Base-by-base conservation (phyloP, 2,113 vertebrate species). In the Eupsittula cactorum region DNA sequence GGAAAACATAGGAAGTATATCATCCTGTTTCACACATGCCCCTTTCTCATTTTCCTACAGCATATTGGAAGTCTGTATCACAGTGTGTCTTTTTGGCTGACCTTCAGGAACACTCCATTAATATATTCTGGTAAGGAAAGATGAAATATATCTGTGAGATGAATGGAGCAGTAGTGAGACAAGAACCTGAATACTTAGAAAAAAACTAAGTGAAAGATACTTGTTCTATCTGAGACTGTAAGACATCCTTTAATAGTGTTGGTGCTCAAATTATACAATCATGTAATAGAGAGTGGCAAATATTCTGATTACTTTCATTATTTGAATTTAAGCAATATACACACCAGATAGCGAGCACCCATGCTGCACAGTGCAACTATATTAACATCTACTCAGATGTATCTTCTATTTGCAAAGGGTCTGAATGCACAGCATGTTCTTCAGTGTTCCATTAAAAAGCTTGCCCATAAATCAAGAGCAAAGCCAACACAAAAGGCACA, bases 121-220 rank as follows among this genome's bases (percentile, higher is more conserved):
- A 63, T 95, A 76, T 92, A 59, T 90, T 91, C 69, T 93, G 76
- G 89, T 96, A 83, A 93, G 62, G 57, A 97, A 97, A 89, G 57
- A 64, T 25, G 13, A 71, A 91, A 73, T 88, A 49, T 68, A 70
- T 83, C 37, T 84, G n/a, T 68, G 71, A 79, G 59, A 90, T 63
- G 84, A 79, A 82, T 52, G 82, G 90, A 92, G 35, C 49, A 77
- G n/a, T 71, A 82, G 49, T 33, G 53, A 71, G 47, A 41, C 60
- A 82, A 69, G 65, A 50, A 8, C 9, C n/a, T 87, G 49, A 91
- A 69, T 33, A 33, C 6, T 62, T 74, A 46, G 28, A 35, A 18
- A 71, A 33, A 73, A 93, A 73, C 25, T 10, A 73, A 85, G 15
- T 57, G 53, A 76, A 52, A 82, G n/a, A 47, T 6, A 11, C 12